Conservation (phyloP, 2,113 vertebrate genomes). For the Macaca mulatta region DNA sequence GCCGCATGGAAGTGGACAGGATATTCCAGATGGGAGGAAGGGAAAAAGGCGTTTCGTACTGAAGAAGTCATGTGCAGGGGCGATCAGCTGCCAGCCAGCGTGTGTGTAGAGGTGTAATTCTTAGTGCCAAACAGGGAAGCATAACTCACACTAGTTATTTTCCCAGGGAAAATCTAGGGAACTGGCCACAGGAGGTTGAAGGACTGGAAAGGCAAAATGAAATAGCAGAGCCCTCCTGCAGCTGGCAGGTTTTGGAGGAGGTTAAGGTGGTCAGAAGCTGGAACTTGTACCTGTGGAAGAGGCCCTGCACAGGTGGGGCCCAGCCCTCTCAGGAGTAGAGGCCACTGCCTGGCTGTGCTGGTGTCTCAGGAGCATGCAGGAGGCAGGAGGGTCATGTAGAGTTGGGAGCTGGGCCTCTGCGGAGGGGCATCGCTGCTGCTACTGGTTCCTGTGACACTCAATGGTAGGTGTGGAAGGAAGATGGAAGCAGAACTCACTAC, state of each 20-base stretch:
- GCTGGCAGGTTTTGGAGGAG: background rate
- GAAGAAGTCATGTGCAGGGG: background rate
- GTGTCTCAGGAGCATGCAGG: background rate
- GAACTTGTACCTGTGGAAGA: background rate
- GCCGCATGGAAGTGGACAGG: background rate
- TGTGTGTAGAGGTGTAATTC: fast-evolving
- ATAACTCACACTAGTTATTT: background rate
- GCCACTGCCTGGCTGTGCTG: fast-evolving
- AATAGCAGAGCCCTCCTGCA: background rate
- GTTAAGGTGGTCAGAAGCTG: no score
- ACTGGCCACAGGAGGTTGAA: background rate
- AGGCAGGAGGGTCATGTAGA: background rate
- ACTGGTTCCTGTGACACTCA: fast-evolving
- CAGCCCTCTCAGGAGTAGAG: no score
- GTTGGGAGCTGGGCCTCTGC: fast-evolving
- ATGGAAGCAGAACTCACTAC: background rate
- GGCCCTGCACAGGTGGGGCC: fast-evolving
- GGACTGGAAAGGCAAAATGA: background rate
- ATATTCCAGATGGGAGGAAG: background rate
- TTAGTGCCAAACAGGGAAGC: background rate
- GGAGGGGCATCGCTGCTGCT: fast-evolving
- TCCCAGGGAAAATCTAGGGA: background rate
- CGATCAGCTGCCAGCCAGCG: fast-evolving
- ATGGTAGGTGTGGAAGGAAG: background rate
- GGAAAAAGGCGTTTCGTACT: fast-evolving